Base-by-base conservation (phyloP, 2,888 invertebrate species). In the Ecliptopera silaceata region DNA sequence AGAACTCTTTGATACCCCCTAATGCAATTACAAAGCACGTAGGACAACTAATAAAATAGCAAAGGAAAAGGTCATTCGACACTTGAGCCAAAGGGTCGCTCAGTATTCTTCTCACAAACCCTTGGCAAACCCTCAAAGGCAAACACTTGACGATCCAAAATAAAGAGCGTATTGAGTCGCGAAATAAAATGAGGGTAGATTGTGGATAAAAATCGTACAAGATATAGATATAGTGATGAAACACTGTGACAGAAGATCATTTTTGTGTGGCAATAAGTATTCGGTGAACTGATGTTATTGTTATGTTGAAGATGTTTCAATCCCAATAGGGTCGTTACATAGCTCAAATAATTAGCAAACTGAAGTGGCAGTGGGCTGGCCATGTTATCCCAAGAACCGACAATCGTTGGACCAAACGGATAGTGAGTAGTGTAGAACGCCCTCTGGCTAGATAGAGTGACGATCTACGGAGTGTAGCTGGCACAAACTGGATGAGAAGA, bases 101-200 rank as follows among this genome's bases (percentile, higher is more conserved):
- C 82, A 69, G 87, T 88, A 89, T 89, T 88, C 88, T 80, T 82
- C 83, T 80, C 87, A 80, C 83, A 80, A 86, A 79, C 87, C 89
- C 86, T 80, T 69, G 75, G 68, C n/a, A n/a, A n/a, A 26, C 26
- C 26, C 26, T 26, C 26, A 8, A 86, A 77, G 69, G 66, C 71
- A 69, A 70, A 57, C 57, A 57, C 57, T 57, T 52, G 52, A 79
- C 72, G 81, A 82, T 84, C 50, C 80, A 76, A 84, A 87, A 88
- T 88, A 85, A 84, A 83, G 88, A 87, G 83, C 77, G 89, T 88
- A 91, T 90, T 89, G 89, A 90, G 89, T 89, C 88, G 85, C 85
- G 82, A 85, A 88, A 88, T 86, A 88, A 88, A 89, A 88, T 88
- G 84, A 84, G 87, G 89, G 84, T 54, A 75, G 77, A 80, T 79